These are phyloP conservation scores for Conchocele bisecta DNA, from an alignment of 2,888 invertebrate genomes.

Conservation along the genomic window DNA sequence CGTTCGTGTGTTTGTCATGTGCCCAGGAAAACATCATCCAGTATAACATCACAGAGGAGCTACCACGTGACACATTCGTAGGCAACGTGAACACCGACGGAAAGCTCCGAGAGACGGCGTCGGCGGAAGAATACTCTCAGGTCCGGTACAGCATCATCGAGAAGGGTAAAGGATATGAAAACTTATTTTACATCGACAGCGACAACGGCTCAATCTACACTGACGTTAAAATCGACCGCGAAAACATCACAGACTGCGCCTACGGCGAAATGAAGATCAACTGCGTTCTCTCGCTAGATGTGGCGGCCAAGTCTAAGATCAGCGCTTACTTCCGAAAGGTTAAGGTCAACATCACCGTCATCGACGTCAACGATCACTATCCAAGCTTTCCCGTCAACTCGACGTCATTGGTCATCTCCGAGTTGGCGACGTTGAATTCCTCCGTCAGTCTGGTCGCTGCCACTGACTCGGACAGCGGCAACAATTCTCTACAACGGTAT, in stretches of 20 bases:
- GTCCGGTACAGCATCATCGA: conserved; percentile 67
- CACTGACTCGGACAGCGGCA: conserved; percentile 64
- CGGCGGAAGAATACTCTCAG: conserved; percentile 58
- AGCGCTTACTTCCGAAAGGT: conserved; percentile 70
- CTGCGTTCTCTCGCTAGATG: conserved; percentile 63
- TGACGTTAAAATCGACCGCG: conserved; percentile 56
- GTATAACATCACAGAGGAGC: conserved; percentile 61
- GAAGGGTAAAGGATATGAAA: conserved; percentile 55
- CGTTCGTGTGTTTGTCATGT: conserved; percentile 10
- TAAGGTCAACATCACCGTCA: conserved; percentile 62
- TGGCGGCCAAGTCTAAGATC: conserved; percentile 67
- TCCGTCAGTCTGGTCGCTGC: conserved; percentile 63
- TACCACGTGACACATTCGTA: conserved; percentile 46
- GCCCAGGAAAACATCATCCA: conserved; percentile 39
- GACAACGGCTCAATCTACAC: conserved; percentile 58
- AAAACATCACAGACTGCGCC: conserved; percentile 59
- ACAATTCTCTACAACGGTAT: conserved; percentile 63
- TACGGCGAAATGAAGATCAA: conserved; percentile 52
- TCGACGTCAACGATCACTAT: conserved; percentile 72
- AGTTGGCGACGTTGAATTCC: conserved; percentile 62
- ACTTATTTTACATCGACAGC: conserved; percentile 61
- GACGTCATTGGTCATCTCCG: conserved; percentile 62
- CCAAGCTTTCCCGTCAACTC: conserved; percentile 66
- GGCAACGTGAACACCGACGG: conserved; percentile 65
- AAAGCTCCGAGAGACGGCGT: conserved; percentile 57